phyloP scores from a whole-genome alignment of 1,140 invertebrate genomes.

The Aphelinus certus region DNA sequence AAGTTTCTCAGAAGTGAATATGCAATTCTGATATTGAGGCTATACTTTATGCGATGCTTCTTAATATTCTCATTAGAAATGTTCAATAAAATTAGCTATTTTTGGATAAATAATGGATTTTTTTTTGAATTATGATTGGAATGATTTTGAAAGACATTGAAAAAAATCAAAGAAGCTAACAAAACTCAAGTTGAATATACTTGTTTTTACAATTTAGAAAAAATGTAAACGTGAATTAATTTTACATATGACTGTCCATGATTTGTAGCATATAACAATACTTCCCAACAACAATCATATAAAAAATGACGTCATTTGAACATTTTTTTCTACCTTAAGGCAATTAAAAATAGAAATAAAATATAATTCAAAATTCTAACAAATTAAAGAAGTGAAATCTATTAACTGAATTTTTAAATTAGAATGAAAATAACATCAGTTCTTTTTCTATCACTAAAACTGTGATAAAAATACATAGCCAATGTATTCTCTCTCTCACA shows the following conservation, averaged over 20 bases:
- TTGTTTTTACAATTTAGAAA: too few relatives aligned
- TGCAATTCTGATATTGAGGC: too few relatives aligned
- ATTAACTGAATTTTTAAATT: too few relatives aligned
- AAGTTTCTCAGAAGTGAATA: too few relatives aligned
- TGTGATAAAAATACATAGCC: not conserved
- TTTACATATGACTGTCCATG: not conserved
- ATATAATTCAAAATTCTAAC: conserved; percentile 16
- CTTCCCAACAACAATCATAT: too few relatives aligned
- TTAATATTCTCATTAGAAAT: too few relatives aligned
- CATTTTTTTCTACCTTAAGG: not conserved
- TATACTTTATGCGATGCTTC: too few relatives aligned
- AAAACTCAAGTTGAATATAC: too few relatives aligned
- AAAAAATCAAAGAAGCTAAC: too few relatives aligned
- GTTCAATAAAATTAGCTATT: too few relatives aligned
- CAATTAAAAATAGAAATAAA: not conserved
- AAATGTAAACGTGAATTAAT: not conserved
- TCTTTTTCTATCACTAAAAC: not conserved
- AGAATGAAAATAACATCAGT: conserved; percentile 6
- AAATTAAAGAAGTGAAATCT: not conserved
- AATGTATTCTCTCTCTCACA: not conserved
- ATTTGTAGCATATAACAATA: too few relatives aligned
- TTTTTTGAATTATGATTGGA: not conserved
- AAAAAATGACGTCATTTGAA: not conserved
- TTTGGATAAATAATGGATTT: too few relatives aligned
- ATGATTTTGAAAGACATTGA: conserved; percentile 4